Conservation (phyloP, 1,140 invertebrate species). For the Achatina immaculata region DNA sequence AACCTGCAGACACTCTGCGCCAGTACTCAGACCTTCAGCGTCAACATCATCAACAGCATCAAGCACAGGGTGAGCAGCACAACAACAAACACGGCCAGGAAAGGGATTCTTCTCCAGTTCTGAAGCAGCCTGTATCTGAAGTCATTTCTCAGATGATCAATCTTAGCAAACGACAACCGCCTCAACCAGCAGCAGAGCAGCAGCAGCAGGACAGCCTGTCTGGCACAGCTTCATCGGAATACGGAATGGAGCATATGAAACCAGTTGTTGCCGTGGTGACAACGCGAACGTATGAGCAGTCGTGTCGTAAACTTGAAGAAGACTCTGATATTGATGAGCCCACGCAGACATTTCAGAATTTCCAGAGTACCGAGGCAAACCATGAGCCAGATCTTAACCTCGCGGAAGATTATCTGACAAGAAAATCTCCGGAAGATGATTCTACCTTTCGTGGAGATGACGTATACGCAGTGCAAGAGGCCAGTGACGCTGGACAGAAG, state of each 20-base stretch:
- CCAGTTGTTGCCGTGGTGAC: constrained; percentile 14
- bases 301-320: background rate
- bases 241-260: background rate
- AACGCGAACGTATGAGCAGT: background rate
- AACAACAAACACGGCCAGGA: background rate
- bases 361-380: background rate
- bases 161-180: constrained; percentile 13
- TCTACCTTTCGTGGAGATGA: constrained; percentile 1
- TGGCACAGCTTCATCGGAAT: background rate
- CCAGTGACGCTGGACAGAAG: background rate
- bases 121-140: constrained; percentile 30
- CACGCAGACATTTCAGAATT: background rate
- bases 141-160: constrained; percentile 36
- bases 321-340: constrained; percentile 22
- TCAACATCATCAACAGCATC: background rate
- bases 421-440: background rate
- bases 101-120: too few species aligned
- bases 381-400: background rate
- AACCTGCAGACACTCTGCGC: background rate
- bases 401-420: background rate
- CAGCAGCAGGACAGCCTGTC: background rate
- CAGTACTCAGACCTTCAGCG: background rate
- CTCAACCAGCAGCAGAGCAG: constrained; percentile 28
- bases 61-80: background rate
- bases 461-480: background rate